Conservation (phyloP, 2,797 vertebrate genomes). For the Gadopsis marmoratus region DNA sequence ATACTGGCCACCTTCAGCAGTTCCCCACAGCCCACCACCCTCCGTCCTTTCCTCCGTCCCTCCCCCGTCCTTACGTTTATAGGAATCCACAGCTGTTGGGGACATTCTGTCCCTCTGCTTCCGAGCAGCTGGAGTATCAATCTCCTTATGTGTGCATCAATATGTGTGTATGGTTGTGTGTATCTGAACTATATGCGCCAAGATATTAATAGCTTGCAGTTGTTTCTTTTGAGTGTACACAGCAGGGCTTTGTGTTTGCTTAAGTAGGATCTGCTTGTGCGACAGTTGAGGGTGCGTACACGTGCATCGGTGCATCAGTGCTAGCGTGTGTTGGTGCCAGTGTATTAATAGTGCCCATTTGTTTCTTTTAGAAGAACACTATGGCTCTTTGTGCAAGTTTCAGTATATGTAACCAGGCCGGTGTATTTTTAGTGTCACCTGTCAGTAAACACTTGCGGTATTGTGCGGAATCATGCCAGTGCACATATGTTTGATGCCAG, state of each 20-base stretch:
- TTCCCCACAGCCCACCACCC: constrained; percentile 17
- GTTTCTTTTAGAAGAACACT: constrained; percentile 68
- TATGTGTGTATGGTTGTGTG: constrained; percentile 50
- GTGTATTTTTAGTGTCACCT: constrained; percentile 82
- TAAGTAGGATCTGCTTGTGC: constrained; percentile 71
- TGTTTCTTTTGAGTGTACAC: constrained; percentile 80
- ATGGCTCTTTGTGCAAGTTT: constrained; percentile 65
- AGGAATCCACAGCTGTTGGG: constrained; percentile 83
- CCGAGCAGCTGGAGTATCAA: constrained; percentile 83
- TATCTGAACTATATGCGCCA: constrained; percentile 54
- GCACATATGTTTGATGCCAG: constrained; percentile 56
- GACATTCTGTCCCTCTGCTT: constrained; percentile 82
- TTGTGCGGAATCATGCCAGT: constrained; percentile 55
- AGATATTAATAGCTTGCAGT: constrained; percentile 82
- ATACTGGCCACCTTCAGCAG: constrained; percentile 29
- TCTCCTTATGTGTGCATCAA: constrained; percentile 70
- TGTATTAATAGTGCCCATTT: constrained; percentile 80
- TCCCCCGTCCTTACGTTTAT: constrained; percentile 48
- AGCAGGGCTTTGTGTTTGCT: constrained; percentile 84
- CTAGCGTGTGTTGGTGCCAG: constrained; percentile 41
- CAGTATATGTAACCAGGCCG: constrained; percentile 12
- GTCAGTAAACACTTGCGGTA: constrained; percentile 71
- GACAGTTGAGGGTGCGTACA: constrained; percentile 69
- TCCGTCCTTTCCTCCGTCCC: constrained; percentile 16
- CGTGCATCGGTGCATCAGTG: constrained; percentile 43